Evolutionary conservation across 2,888 invertebrate species (phyloP).

Genomic region (Eumacrocentrus americanus): DNA sequence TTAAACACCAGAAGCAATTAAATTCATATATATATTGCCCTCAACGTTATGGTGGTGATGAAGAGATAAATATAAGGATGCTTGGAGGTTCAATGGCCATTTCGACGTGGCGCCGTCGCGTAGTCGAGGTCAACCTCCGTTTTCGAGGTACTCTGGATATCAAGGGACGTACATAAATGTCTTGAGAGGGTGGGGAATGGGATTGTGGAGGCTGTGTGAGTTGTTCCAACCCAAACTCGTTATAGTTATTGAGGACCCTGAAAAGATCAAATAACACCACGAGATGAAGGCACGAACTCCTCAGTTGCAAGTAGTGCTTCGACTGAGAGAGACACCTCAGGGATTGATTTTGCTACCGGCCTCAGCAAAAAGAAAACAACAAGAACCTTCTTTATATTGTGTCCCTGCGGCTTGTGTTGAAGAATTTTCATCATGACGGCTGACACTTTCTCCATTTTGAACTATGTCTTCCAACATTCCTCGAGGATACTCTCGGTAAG

Average conservation of each 20-base stretch:
- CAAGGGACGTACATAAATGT: slow-evolving; percentile 21
- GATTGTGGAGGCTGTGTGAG: slow-evolving; percentile 4
- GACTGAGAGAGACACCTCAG: too few species aligned
- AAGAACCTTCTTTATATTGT: slow-evolving; percentile 2
- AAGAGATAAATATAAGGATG: not conserved
- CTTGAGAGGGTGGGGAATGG: not conserved
- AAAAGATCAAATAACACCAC: slow-evolving; percentile 15
- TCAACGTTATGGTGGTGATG: not conserved
- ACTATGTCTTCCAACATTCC: slow-evolving; percentile 57
- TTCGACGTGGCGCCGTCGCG: slow-evolving; percentile 9
- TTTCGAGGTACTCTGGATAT: slow-evolving; percentile 23
- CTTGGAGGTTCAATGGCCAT: slow-evolving; percentile 20
- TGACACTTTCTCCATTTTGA: slow-evolving; percentile 44
- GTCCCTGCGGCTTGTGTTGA: not conserved
- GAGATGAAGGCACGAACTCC: slow-evolving; percentile 7
- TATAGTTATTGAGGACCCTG: slow-evolving; percentile 12
- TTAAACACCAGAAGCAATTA: too few species aligned
- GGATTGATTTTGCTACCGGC: too few species aligned
- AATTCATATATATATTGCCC: not conserved
- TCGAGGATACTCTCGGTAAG: slow-evolving; percentile 57
- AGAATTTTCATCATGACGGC: slow-evolving; percentile 36
- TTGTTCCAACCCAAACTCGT: slow-evolving; percentile 7
- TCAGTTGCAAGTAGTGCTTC: slow-evolving; percentile 6
- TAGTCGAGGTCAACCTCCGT: slow-evolving; percentile 25
- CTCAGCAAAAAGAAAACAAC: too few species aligned